Base-by-base conservation (phyloP, 2,113 vertebrate species). In the Myrmecobius fasciatus region DNA sequence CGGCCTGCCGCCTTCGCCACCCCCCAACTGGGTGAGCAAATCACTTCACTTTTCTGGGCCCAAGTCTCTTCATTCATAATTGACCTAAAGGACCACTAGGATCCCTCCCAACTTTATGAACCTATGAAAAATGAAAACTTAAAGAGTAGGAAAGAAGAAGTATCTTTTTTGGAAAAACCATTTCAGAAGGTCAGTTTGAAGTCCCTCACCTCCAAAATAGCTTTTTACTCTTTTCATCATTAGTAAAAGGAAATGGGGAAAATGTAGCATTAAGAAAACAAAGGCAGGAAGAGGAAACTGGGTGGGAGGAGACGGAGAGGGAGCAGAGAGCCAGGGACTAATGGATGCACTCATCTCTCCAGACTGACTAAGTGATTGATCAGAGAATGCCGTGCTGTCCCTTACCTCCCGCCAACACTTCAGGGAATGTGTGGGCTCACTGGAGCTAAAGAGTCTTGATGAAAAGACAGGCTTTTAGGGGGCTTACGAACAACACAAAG, bases 211-310 rank as follows among this genome's bases (percentile, higher is more conserved):
- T 4, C 94, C 91, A 51, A 93, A 94, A 92, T 93, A 92, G n/a
- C 90, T 96, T 67, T 94, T 95, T 43, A 94, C 93, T 53, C 90
- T 96, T 90, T 95, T 95, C 26, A 95, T 94, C 53, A 95, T 89
- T 91, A 91, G 94, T 20, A 95, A 36, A 56, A 96, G 95, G 46
- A 92, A 92, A 92, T 49, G 28, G 31, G 89, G 67, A 9, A 14
- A 49, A 95, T 90, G 49, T 94, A 95, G 22, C n/a, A 96, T 94
- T 60, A 91, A 93, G 36, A 96, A 96, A 96, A 96, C 17, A 83
- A 83, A 83, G n/a, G 83, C 2, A 89, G 47, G 28, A 83, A 91
- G 51, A 88, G 93, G 93, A 49, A 94, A 93, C 60, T 7, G 92
- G 46, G 24, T 43, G 25, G 54, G 92, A 67, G 94, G 93, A 89